phyloP scores from a whole-genome alignment of 2,113 vertebrate genomes.

The Labeo rohita region DNA sequence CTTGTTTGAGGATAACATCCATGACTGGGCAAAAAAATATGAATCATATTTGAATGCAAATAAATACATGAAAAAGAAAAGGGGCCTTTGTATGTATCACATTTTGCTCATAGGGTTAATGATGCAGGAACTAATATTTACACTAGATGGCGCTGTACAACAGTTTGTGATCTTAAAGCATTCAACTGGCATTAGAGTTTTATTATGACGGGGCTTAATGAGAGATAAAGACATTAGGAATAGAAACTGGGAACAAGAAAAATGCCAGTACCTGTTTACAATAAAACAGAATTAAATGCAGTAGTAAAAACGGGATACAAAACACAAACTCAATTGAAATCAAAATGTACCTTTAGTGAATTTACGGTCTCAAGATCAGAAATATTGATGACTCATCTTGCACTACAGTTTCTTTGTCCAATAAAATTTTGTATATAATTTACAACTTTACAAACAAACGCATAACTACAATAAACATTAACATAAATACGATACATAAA shows the following conservation, averaged over 20 bases:
- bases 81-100: neutral
- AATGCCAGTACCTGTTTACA: neutral
- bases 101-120: neutral
- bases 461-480: too few relatives aligned
- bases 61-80: constrained; percentile 67
- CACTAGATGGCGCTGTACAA: neutral
- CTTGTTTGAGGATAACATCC: constrained; percentile 70
- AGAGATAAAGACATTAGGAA: neutral
- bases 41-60: constrained; percentile 72
- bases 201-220: neutral
- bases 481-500: too few relatives aligned
- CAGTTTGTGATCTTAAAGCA: neutral
- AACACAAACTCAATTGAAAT: neutral
- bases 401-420: too few relatives aligned
- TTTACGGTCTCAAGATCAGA: too few relatives aligned
- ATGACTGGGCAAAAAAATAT: constrained; percentile 67
- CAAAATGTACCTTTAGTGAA: neutral
- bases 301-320: neutral
- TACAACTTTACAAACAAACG: too few relatives aligned
- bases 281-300: neutral
- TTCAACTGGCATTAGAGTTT: neutral
- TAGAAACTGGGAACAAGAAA: neutral
- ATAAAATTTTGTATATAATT: too few relatives aligned
- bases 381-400: too few relatives aligned
- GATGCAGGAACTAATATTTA: neutral